These are phyloP conservation scores for Melikaiella ostensackeni DNA, from an alignment of 2,888 invertebrate genomes.

Conservation along the genomic window DNA sequence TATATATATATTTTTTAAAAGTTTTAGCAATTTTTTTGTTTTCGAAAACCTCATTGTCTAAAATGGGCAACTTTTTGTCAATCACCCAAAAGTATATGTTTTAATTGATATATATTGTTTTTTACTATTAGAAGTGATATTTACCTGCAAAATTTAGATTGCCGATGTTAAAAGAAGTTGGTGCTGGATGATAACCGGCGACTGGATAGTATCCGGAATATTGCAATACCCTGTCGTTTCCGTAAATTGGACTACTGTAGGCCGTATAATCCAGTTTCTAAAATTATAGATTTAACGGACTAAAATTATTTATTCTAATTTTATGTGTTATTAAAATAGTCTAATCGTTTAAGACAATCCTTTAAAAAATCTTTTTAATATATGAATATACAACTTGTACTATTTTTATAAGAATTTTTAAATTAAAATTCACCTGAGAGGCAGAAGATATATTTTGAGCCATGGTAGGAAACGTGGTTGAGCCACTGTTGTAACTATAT, in stretches of 20 bases:
- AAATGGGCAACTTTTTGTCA: too few species aligned
- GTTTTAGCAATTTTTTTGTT: too few species aligned
- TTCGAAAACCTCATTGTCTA: too few species aligned
- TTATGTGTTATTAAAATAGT: background rate
- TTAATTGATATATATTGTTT: background rate
- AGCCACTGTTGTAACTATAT: constrained; percentile 73
- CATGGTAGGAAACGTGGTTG: constrained; percentile 71
- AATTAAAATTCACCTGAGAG: constrained; percentile 66
- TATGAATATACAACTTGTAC: too few species aligned
- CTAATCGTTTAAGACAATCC: too few species aligned
- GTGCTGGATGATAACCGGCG: constrained; percentile 73
- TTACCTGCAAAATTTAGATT: constrained; percentile 72
- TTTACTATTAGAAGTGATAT: constrained; percentile 14
- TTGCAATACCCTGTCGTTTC: constrained; percentile 75
- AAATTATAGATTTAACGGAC: constrained; percentile 5
- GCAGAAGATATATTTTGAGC: constrained; percentile 74
- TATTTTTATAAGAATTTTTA: background rate
- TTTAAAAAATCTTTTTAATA: too few species aligned
- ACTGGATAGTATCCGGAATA: constrained; percentile 75
- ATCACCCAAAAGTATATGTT: background rate
- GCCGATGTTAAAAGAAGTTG: constrained; percentile 72
- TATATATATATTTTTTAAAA: too few species aligned
- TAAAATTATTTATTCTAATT: constrained; percentile 32
- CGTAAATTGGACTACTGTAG: constrained; percentile 71
- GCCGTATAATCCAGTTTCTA: constrained; percentile 74